Conservation (phyloP, 2,888 invertebrate genomes). For the Polylopha cassiicola region DNA sequence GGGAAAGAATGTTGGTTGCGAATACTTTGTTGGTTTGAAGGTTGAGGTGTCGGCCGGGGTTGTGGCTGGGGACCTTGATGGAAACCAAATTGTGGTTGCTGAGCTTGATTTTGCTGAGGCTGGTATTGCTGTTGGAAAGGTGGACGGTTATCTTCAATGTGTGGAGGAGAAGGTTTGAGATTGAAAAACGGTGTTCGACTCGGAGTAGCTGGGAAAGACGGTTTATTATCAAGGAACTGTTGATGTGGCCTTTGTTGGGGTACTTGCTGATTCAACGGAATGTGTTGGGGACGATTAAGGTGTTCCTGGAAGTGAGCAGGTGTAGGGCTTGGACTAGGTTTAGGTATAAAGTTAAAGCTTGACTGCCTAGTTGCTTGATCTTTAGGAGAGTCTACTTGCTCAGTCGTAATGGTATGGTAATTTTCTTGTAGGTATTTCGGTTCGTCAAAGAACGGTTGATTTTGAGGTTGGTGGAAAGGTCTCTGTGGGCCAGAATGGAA, state of each 20-base stretch:
- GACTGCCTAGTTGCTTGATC: constrained; percentile 61
- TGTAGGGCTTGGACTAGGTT: constrained; percentile 52
- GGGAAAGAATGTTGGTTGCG: constrained; percentile 49
- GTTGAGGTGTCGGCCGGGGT: constrained; percentile 49
- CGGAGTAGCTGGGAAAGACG: constrained; percentile 51
- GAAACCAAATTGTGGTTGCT: constrained; percentile 62
- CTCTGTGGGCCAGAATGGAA: constrained; percentile 75
- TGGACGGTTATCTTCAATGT: constrained; percentile 58
- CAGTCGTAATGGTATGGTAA: constrained; percentile 72
- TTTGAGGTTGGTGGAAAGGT: constrained; percentile 66
- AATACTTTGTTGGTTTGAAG: constrained; percentile 35
- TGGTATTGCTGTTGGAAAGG: constrained; percentile 57
- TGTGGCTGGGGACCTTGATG: constrained; percentile 59
- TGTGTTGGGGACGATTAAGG: constrained; percentile 48
- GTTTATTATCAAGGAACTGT: constrained; percentile 60
- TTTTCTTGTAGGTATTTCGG: constrained; percentile 73
- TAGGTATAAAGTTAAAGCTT: constrained; percentile 47
- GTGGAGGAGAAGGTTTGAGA: constrained; percentile 66
- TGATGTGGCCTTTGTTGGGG: constrained; percentile 66
- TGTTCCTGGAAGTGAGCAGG: constrained; percentile 57
- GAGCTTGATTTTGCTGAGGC: constrained; percentile 47
- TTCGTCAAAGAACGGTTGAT: constrained; percentile 66
- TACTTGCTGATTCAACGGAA: constrained; percentile 65
- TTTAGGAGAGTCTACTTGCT: constrained; percentile 65
- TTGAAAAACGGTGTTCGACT: constrained; percentile 65